These are phyloP conservation scores for Watsonalla cultraria DNA, from an alignment of 2,888 invertebrate genomes.

Conservation along the genomic window DNA sequence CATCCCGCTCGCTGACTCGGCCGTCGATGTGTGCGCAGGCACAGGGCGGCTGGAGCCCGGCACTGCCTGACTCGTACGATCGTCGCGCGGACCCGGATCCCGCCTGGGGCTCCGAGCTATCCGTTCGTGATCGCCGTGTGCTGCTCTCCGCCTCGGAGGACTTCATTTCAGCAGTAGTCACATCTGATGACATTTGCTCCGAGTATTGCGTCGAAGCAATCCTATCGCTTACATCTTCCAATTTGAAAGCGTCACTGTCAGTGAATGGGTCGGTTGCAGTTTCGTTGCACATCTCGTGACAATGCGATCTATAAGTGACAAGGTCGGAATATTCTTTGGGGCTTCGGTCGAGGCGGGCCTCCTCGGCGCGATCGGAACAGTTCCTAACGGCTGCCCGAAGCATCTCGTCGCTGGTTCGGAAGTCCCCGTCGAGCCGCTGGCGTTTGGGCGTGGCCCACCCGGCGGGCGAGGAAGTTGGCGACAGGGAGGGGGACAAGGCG, in stretches of 20 bases:
- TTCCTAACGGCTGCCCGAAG: slow-evolving; percentile 38
- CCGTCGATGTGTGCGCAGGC: slow-evolving; percentile 32
- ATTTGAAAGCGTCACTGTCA: slow-evolving; percentile 27
- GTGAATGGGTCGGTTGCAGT: slow-evolving; percentile 23
- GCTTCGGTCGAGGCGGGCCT: slow-evolving; percentile 15
- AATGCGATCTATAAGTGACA: slow-evolving; percentile 27
- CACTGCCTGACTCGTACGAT: too few relatives aligned
- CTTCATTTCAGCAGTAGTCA: slow-evolving; percentile 19
- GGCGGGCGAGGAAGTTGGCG: slow-evolving; percentile 12
- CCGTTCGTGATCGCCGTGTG: slow-evolving; percentile 29
- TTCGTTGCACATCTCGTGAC: slow-evolving; percentile 19
- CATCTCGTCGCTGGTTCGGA: slow-evolving; percentile 29
- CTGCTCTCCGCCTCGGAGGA: slow-evolving; percentile 18
- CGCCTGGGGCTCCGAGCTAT: slow-evolving; percentile 38
- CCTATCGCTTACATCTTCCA: slow-evolving; percentile 14
- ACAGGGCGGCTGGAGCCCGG: slow-evolving; percentile 5
- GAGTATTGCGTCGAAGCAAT: slow-evolving; percentile 16
- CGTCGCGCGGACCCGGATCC: slow-evolving; percentile 20
- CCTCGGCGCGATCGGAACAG: slow-evolving; percentile 33
- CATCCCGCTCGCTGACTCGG: slow-evolving; percentile 32
- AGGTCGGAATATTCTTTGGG: slow-evolving; percentile 26
- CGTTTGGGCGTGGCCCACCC: slow-evolving; percentile 37
- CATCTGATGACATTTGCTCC: slow-evolving; percentile 15
- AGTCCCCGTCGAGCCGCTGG: slow-evolving; percentile 32
- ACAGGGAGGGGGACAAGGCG: slow-evolving; percentile 17